Evolutionary conservation across 2,888 invertebrate species (phyloP), one percentile per base, ranked within the genome.

Genomic region (Pseudococcus longispinus): DNA sequence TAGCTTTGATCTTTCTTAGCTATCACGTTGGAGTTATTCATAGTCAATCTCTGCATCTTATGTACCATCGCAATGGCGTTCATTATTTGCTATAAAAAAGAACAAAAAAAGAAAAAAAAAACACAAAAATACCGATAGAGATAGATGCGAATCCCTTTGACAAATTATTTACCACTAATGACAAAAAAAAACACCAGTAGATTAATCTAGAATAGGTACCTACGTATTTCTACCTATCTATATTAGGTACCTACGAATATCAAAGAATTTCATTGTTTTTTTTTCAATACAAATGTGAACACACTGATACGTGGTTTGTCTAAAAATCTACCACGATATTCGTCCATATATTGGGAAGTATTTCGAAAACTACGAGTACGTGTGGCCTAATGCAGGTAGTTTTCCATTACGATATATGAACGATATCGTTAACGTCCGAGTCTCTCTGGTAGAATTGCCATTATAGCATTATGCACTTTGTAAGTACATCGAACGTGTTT

Each of bases 21-120:
- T 29, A 85, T 85, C 90, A 90, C 90, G 87, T 88, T 88, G 87
- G 89, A 89, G 90, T 94, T 94, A 92, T 94, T 96, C 90, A 98
- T 94, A 83, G 97, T 97, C 94, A 99, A 94, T 92, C 96, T 96
- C 93, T 97, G 96, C 97, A 99, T 98, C 93, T 98, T 91, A 90
- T 91, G 91, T 89, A 91, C 91, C 91, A 91, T 91, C 88, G 91
- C 90, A 89, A 91, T 91, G 88, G 91, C 91, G 90, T 91, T 91
- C 91, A 91, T 91, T 89, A 91, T 89, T 91, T 91, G 91, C 91
- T 91, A 90, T 88, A 89, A 89, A 88, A 88, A 84, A 88, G 84
- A 80, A 84, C 80, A 86, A 84, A 83, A 88, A 87, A 84, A 87
- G 15, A 77, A 87, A 55, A 70, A 83, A 26, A 80, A 26, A 11